phyloP scores from a whole-genome alignment of 2,888 invertebrate genomes.

The Antheraea yamamai region DNA sequence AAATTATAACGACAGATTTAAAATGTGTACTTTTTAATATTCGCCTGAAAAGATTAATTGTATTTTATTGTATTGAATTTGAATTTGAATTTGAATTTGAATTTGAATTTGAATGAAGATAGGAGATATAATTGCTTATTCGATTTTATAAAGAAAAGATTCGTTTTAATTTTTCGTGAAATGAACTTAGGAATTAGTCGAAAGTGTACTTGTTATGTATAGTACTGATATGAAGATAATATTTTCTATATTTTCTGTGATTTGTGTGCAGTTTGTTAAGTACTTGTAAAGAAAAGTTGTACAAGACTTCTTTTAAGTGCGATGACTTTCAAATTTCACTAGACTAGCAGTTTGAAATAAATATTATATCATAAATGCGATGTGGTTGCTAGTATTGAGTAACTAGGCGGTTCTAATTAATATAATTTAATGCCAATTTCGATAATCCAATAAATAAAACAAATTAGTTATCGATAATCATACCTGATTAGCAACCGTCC shows the following conservation, averaged over 20 bases:
- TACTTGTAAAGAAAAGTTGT: conserved; percentile 62
- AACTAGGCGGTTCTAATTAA: background rate
- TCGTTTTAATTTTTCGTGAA: conserved; percentile 19
- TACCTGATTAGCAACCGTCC: no score
- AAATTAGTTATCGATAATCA: no score
- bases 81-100: no score
- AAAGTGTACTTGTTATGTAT: conserved; percentile 71
- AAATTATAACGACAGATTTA: conserved; percentile 19
- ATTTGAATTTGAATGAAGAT: no score
- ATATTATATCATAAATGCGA: background rate
- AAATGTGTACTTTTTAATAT: conserved; percentile 8
- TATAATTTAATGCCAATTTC: background rate
- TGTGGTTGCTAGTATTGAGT: background rate
- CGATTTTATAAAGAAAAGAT: background rate
- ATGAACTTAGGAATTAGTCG: conserved; percentile 48
- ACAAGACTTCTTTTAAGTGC: conserved; percentile 49
- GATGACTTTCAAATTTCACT: background rate
- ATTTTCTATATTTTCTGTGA: conserved; percentile 75
- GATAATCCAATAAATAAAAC: no score
- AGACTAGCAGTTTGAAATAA: background rate
- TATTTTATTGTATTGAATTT: no score
- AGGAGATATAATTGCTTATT: background rate
- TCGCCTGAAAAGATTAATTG: conserved; percentile 13
- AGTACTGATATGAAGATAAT: conserved; percentile 59
- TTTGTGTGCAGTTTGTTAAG: conserved; percentile 54